Conservation (phyloP, 92 coral and sea anemone species). For the Palythoa caribaeorum region DNA sequence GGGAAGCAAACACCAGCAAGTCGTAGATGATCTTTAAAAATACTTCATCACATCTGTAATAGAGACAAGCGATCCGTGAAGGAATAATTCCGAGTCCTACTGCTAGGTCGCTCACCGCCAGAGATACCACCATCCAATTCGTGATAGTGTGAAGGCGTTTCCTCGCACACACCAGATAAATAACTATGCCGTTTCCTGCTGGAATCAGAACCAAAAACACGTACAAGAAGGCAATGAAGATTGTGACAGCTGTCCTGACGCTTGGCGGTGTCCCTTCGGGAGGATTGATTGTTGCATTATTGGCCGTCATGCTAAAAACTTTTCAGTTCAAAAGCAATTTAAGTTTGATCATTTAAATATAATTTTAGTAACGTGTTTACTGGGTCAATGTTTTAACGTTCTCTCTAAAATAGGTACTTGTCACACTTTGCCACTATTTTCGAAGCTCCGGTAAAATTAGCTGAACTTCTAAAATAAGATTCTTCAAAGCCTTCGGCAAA, state of each 20-base stretch:
- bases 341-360: not conserved
- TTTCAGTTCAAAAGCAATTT: not conserved
- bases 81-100: conserved; percentile 81
- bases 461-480: not conserved
- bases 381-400: not conserved
- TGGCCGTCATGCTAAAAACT: conserved; percentile 8
- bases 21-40: conserved; percentile 79
- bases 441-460: not conserved
- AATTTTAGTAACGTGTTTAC: too few relatives aligned
- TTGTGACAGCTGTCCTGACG: conserved; percentile 40
- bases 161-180: conserved; percentile 70
- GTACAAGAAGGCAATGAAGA: conserved; percentile 63
- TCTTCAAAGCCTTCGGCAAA: not conserved
- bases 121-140: conserved; percentile 78
- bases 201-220: conserved; percentile 61
- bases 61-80: conserved; percentile 77
- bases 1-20: conserved; percentile 80
- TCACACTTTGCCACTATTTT: not conserved
- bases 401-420: not conserved
- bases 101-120: conserved; percentile 80
- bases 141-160: conserved; percentile 80
- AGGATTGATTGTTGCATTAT: conserved; percentile 4
- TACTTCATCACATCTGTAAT: conserved; percentile 69
- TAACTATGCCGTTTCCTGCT: conserved; percentile 76
- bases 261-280: conserved; percentile 8